Evolutionary conservation across 2,113 vertebrate species (phyloP).

Genomic region (Halichoeres trimaculatus): DNA sequence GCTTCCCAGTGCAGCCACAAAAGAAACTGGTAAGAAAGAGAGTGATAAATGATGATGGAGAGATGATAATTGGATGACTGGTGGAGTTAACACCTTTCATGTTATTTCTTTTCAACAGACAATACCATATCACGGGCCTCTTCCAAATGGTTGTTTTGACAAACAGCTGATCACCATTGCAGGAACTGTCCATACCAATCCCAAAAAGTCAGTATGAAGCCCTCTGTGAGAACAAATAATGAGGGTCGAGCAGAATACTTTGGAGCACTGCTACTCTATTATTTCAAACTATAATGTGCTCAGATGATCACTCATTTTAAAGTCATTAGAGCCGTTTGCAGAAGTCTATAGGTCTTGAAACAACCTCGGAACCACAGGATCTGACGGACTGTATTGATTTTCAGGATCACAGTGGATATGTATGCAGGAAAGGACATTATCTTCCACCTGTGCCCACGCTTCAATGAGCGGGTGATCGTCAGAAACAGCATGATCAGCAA

Average conservation of each 20-base stretch:
- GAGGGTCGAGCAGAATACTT: background rate
- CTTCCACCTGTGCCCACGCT: constrained; percentile 75
- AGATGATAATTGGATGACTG: background rate
- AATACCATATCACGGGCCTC: constrained; percentile 27
- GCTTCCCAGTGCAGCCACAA: constrained; percentile 6
- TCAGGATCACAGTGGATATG: constrained; percentile 64
- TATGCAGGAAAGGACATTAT: background rate
- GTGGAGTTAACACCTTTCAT: background rate
- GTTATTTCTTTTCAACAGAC: constrained; percentile 29
- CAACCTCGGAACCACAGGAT: background rate
- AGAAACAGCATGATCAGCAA: constrained; percentile 45
- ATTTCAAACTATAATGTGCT: too few species aligned
- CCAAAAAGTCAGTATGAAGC: constrained; percentile 52
- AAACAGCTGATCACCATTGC: constrained; percentile 63
- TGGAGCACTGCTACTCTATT: too few species aligned
- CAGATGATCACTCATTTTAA: too few species aligned
- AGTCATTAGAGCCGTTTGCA: too few species aligned
- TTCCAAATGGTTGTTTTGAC: constrained; percentile 20
- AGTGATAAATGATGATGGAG: too few species aligned
- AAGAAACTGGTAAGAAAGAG: constrained; percentile 40
- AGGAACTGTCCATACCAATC: constrained; percentile 47
- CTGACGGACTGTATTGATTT: background rate
- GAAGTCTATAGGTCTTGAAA: too few species aligned
- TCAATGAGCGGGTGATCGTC: constrained; percentile 63
- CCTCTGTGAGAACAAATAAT: background rate